These are phyloP conservation scores for Phaonia tiefii DNA, from an alignment of 2,888 invertebrate genomes.

Conservation along the genomic window DNA sequence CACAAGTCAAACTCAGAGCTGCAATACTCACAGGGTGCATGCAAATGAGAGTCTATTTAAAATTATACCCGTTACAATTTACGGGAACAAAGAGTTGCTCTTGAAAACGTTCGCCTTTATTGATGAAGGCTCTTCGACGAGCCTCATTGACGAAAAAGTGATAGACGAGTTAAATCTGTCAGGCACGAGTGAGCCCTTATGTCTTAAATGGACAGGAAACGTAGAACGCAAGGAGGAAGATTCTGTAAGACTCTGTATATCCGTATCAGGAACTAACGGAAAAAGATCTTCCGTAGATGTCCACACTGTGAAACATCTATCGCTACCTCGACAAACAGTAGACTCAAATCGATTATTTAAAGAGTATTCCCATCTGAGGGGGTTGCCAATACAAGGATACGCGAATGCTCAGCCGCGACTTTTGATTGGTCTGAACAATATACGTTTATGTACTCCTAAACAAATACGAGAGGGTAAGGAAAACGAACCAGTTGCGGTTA, in stretches of 20 bases:
- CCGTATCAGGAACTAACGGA: slow-evolving; percentile 44
- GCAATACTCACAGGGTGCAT: too few species aligned
- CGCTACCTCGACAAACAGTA: slow-evolving; percentile 10
- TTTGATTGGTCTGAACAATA: slow-evolving; percentile 52
- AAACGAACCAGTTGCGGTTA: slow-evolving; percentile 37
- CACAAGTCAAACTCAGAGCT: too few species aligned
- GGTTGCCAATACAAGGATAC: slow-evolving; percentile 25
- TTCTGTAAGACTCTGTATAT: too few species aligned
- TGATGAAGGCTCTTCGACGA: slow-evolving; percentile 21
- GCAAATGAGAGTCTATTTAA: too few species aligned
- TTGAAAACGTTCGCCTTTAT: slow-evolving; percentile 1
- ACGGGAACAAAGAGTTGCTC: not conserved
- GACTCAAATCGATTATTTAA: not conserved
- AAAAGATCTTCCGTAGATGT: not conserved
- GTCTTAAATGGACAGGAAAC: slow-evolving; percentile 42
- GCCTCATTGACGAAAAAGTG: slow-evolving; percentile 39
- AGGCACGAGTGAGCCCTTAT: slow-evolving; percentile 30
- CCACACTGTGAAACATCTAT: slow-evolving; percentile 23
- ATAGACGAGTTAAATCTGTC: slow-evolving; percentile 31
- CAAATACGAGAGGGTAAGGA: too few species aligned
- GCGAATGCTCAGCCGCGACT: slow-evolving; percentile 32
- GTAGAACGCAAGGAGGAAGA: slow-evolving; percentile 11
- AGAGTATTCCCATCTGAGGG: slow-evolving; percentile 1
- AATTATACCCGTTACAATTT: not conserved
- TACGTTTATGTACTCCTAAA: slow-evolving; percentile 34